Evolutionary conservation across 2,113 vertebrate species (phyloP).

Genomic region (Etheostoma spectabile): DNA sequence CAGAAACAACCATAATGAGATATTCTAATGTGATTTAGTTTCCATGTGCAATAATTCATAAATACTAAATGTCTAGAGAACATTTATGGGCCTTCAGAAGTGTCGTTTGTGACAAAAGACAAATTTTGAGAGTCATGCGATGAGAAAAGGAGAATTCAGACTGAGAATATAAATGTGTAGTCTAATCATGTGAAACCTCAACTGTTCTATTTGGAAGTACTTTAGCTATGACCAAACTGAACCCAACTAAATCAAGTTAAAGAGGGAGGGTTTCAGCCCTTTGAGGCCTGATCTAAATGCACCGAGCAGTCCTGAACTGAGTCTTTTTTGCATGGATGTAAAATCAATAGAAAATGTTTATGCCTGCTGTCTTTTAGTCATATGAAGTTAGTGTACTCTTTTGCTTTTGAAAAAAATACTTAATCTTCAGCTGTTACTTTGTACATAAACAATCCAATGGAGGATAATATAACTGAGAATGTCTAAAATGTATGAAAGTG

Average conservation of each 20-base stretch:
- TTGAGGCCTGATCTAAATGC: not conserved
- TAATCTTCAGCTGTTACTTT: not conserved
- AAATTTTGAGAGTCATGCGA: not conserved
- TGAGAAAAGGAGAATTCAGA: not conserved
- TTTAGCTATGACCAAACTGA: slow-evolving; percentile 6
- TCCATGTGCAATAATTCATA: not conserved
- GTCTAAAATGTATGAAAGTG: not conserved
- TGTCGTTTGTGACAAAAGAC: not conserved
- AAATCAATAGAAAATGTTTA: slow-evolving; percentile 12
- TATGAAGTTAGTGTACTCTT: not conserved
- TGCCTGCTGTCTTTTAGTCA: not conserved
- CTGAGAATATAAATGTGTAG: not conserved
- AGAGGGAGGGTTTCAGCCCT: not conserved
- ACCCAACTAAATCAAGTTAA: not conserved
- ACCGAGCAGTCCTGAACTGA: not conserved
- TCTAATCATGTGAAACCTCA: not conserved
- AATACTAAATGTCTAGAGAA: not conserved
- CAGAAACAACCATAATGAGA: slow-evolving; percentile 16
- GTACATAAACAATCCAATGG: not conserved
- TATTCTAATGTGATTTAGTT: slow-evolving; percentile 34
- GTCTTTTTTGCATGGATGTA: not conserved
- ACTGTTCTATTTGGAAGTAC: slow-evolving; percentile 2
- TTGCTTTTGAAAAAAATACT: not conserved
- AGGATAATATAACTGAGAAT: not conserved
- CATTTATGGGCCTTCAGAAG: not conserved